A percentile compares a stretch with the other conserved stretches of the same genome.
Evolutionary conservation across 2,888 invertebrate genomes (phyloP).

Genomic region (Drosophila phalerata): DNA sequence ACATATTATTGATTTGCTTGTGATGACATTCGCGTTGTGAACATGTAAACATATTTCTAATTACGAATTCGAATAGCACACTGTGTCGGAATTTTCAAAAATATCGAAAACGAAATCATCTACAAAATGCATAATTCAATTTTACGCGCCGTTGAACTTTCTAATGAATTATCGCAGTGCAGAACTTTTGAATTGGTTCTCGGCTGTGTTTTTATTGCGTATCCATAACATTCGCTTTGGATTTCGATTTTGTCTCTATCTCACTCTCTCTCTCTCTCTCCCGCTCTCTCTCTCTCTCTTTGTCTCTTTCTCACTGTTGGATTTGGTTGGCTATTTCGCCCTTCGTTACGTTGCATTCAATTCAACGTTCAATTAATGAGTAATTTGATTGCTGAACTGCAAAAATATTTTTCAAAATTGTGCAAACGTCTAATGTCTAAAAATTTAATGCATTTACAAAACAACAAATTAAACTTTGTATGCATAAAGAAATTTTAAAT

Average conservation of each 20-base stretch:
- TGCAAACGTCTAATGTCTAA: neutral
- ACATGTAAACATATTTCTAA: slow-evolving; percentile 38
- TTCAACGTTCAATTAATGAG: slow-evolving; percentile 66
- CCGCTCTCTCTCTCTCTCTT: slow-evolving; percentile 1
- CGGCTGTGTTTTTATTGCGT: slow-evolving; percentile 62
- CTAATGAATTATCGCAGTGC: slow-evolving; percentile 71
- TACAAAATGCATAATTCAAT: slow-evolving; percentile 77
- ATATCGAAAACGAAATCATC: slow-evolving; percentile 69
- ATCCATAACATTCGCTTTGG: slow-evolving; percentile 60
- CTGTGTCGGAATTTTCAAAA: slow-evolving; percentile 40
- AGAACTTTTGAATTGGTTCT: slow-evolving; percentile 52
- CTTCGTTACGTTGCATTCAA: slow-evolving; percentile 21
- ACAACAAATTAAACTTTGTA: neutral
- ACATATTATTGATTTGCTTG: neutral
- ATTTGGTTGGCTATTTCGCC: slow-evolving; percentile 31
- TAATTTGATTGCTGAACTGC: slow-evolving; percentile 62
- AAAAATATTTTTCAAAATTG: slow-evolving; percentile 41
- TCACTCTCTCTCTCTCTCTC: slow-evolving; percentile 1
- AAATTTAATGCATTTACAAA: slow-evolving; percentile 8
- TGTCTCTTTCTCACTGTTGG: slow-evolving; percentile 6
- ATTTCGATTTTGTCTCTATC: slow-evolving; percentile 30
- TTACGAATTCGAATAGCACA: slow-evolving; percentile 38
- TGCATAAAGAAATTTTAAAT: neutral
- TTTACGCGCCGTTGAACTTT: slow-evolving; percentile 74
- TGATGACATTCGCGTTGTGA: slow-evolving; percentile 9